Base-by-base conservation (phyloP, 2,113 vertebrate genomes). In the Peromyscus maniculatus region DNA sequence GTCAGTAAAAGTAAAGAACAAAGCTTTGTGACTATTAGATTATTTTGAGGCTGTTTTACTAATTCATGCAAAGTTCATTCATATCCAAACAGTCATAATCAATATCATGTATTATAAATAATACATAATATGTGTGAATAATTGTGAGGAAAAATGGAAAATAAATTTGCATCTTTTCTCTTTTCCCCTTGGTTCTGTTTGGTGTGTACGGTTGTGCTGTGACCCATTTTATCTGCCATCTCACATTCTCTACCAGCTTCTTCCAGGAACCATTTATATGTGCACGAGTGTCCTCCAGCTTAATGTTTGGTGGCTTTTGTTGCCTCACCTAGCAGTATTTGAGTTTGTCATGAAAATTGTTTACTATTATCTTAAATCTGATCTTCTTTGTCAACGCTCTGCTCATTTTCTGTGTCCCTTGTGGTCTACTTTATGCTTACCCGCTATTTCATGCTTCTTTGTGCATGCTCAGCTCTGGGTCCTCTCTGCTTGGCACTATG, bases 31-130 rank as follows among this genome's bases (percentile, higher is more conserved):
- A 71, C 31, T 94, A 2, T 86, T 90, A 31, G 57, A 9, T 46
- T 95, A 55, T 90, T 95, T 96, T 62, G 22, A n/a, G 87, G 15
- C 15, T 67, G 16, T 87, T 91, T 79, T 74, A 19, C 39, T 72
- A 78, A 87, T 96, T 87, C 3, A 19, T 74, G 5, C 19, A 79
- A 36, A 39, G 46, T 26, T 77, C 62, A 26, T 26, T 62, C 21
- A 62, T 69, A 89, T 31, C 24, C 46, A 52, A 22, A 17, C 2
- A 84, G 49, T 46, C 39, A 28, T 77, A 77, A n/a, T 21, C 59
- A 52, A 17, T 11, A 22, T 33, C 28, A 39, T 74, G 2, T 72
- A 57, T 89, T 72, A 57, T n/a, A 84, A 72, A 26, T 89, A 89
- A 22, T 79, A 72, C 22, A 21, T 77, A 83, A 72, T 74, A 21